A percentile compares a stretch with the other conserved stretches of the same genome.
Conservation (phyloP, 2,797 vertebrate genomes). For the Simalia tracyae region DNA sequence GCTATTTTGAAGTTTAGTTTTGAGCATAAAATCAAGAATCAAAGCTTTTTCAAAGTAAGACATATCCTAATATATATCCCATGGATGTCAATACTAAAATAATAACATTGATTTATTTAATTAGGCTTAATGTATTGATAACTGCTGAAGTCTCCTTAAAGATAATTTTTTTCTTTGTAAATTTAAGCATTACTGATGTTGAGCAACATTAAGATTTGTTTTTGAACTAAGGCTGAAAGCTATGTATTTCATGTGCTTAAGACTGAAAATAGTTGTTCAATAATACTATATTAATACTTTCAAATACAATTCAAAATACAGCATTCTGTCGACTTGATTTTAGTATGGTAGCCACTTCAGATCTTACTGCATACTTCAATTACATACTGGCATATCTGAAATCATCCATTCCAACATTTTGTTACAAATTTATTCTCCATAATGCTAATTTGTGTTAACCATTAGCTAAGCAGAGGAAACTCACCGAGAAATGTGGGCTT, state of each 20-base stretch:
- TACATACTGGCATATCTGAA: not conserved
- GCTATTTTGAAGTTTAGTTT: not conserved
- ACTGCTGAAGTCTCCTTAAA: not conserved
- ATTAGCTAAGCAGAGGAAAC: slow-evolving; percentile 28
- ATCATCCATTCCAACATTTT: not conserved
- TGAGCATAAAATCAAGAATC: not conserved
- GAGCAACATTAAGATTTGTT: not conserved
- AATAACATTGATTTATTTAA: not conserved
- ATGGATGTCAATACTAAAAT: not conserved
- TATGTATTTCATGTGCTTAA: slow-evolving; percentile 7
- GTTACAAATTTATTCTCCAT: not conserved
- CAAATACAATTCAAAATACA: slow-evolving; percentile 2
- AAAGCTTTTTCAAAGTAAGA: not conserved
- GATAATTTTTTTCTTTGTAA: not conserved
- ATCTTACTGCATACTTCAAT: not conserved
- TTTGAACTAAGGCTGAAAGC: not conserved
- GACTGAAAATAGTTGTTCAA: slow-evolving; percentile 2
- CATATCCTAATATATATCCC: not conserved
- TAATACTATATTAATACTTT: slow-evolving; percentile 3
- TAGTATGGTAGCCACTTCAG: not conserved
- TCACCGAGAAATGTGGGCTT: slow-evolving; percentile 69
- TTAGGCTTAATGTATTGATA: not conserved
- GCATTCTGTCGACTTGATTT: not conserved
- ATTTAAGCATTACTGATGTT: not conserved
- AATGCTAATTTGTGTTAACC: not conserved